These are phyloP conservation scores for Dichetophora obliterata DNA, from an alignment of 2,888 invertebrate genomes.

Conservation along the genomic window DNA sequence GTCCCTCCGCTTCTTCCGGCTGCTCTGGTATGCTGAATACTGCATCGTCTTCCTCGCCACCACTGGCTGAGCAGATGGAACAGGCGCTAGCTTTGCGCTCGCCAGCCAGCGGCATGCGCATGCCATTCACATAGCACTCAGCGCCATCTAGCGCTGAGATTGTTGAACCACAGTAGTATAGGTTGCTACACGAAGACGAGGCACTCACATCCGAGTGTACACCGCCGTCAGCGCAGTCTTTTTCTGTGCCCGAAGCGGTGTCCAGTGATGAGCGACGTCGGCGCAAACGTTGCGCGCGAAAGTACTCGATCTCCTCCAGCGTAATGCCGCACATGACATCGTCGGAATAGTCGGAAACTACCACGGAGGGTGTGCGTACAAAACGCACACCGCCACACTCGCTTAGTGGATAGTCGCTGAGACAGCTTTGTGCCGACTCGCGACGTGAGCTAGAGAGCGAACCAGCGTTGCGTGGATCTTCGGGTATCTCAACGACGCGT, in stretches of 20 bases:
- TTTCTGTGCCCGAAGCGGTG: slow-evolving; percentile 55
- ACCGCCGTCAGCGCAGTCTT: slow-evolving; percentile 50
- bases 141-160: slow-evolving; percentile 72
- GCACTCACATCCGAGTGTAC: slow-evolving; percentile 72
- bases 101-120: slow-evolving; percentile 71
- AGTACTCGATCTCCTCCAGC: slow-evolving; percentile 75
- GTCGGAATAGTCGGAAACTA: slow-evolving; percentile 89
- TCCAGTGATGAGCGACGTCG: slow-evolving; percentile 66
- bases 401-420: slow-evolving; percentile 69
- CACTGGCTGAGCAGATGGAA: slow-evolving; percentile 80
- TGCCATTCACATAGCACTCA: slow-evolving; percentile 70
- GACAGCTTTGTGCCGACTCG: slow-evolving; percentile 69
- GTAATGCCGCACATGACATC: slow-evolving; percentile 74
- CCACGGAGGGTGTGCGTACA: slow-evolving; percentile 87
- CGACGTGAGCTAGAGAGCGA: slow-evolving; percentile 67
- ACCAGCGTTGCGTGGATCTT: slow-evolving; percentile 62
- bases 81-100: slow-evolving; percentile 80
- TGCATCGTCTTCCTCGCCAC: slow-evolving; percentile 73
- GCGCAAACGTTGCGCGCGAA: slow-evolving; percentile 70
- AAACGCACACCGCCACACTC: slow-evolving; percentile 73
- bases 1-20: slow-evolving; percentile 47
- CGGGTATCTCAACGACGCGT: slow-evolving; percentile 71
- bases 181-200: slow-evolving; percentile 74
- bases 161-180: slow-evolving; percentile 74
- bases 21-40: slow-evolving; percentile 55